Base-by-base conservation (phyloP, 2,113 vertebrate species). In the Ceyx margarethae region DNA sequence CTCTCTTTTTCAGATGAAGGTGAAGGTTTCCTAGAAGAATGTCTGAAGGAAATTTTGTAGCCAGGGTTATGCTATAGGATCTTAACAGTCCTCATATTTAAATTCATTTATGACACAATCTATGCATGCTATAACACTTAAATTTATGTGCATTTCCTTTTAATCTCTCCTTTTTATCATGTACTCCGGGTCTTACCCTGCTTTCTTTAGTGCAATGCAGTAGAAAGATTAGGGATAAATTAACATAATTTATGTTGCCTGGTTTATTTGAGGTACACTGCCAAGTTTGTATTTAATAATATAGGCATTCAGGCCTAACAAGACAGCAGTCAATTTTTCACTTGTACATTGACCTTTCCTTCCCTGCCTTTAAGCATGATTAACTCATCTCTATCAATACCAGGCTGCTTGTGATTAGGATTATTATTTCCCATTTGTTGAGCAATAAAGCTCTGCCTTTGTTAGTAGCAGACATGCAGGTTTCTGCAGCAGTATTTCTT, bases 261-360 rank as follows among this genome's bases (percentile, higher is more conserved):
- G 71, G 69, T 85, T 95, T 84, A 90, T 57, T 53, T 90, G 65
- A 72, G 53, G 45, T 75, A 40, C 14, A 60, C 43, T 83, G 76
- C 86, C 76, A 94, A 88, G n/a, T 88, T 94, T 68, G 31, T 75
- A 85, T 61, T 83, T 81, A 88, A 94, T 78, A 90, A 90, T 88
- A 48, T 1, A 77, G 65, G 90, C 65, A 88, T 26, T 61, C 2
- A 4, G 40, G 37, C 73, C 90, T 91, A 91, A 93, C 1, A 1
- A 94, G 93, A 84, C 85, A 94, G 75, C 71, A 86, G 83, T 65
- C 85, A 60, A 83, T 90, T 84, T 67, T 91, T 90, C 88, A 86
- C 83, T 90, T 51, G 68, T 53, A 21, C 68, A 10, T 4, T 81
- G 82, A 94, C 90, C 90, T 81, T 91, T 85, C 68, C 29, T 84